Percentiles rank a stretch among this genome's conserved stretches.
phyloP scores from a whole-genome alignment of 2,888 invertebrate genomes.

The Drosophila bunnanda region DNA sequence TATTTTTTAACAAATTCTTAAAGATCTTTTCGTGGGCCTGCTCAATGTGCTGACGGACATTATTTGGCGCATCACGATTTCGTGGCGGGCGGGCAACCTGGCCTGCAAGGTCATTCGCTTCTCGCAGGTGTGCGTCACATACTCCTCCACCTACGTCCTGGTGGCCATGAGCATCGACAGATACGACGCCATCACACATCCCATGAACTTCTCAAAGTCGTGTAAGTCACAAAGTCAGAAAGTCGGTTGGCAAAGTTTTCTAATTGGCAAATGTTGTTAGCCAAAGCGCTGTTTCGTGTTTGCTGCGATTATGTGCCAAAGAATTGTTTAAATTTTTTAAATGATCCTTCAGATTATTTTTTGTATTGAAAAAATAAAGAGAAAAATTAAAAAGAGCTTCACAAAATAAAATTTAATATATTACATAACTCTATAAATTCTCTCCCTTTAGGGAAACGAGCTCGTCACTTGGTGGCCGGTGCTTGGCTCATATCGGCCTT shows the following conservation, averaged over 20 bases:
- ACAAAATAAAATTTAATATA: not conserved
- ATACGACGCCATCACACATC: constrained; percentile 96
- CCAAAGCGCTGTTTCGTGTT: constrained; percentile 34
- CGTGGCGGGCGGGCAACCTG: constrained; percentile 94
- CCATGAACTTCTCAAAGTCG: constrained; percentile 97
- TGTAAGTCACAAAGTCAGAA: constrained; percentile 88
- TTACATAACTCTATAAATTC: not conserved
- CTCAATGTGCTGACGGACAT: constrained; percentile 96
- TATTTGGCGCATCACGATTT: constrained; percentile 94
- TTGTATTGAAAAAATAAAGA: not conserved
- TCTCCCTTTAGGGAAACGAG: constrained; percentile 90
- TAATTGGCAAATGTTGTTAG: constrained; percentile 71
- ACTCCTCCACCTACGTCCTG: constrained; percentile 95
- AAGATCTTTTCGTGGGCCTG: constrained; percentile 94
- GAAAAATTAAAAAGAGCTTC: not conserved
- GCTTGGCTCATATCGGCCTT: constrained; percentile 93
- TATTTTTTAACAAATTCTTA: not conserved
- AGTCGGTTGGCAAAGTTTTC: constrained; percentile 60
- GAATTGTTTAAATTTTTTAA: not conserved
- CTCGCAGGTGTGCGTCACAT: constrained; percentile 94
- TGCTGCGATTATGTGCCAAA: constrained; percentile 2
- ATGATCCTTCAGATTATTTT: not conserved
- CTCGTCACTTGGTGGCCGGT: constrained; percentile 90
- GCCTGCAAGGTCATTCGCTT: constrained; percentile 95
- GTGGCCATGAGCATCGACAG: constrained; percentile 96